A percentile compares a stretch with the other conserved stretches of the same genome.
These are phyloP conservation scores for Pocillopora verrucosa DNA, from an alignment of 64 coral and sea anemone genomes.

Conservation along the genomic window DNA sequence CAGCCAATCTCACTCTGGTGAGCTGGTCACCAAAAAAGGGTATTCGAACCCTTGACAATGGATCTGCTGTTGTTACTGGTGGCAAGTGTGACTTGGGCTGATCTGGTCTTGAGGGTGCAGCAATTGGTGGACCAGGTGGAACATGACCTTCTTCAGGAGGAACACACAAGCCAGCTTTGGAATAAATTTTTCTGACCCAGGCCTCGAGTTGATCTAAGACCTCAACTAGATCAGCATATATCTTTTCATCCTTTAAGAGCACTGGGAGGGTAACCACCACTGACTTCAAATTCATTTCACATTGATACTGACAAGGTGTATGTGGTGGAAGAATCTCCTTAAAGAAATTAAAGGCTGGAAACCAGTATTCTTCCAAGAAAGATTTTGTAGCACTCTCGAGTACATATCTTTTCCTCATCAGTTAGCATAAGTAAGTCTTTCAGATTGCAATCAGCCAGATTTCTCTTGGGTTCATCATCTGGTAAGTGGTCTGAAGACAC, in stretches of 20 bases:
- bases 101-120: constrained; percentile 42
- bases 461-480: constrained; percentile 46
- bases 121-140: constrained; percentile 12
- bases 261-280: constrained; percentile 46
- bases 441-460: constrained; percentile 20
- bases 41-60: constrained; percentile 28
- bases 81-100: constrained; percentile 40
- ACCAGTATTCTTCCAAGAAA: constrained; percentile 42
- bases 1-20: constrained; percentile 42
- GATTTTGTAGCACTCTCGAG: constrained; percentile 35
- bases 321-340: constrained; percentile 5
- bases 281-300: constrained; percentile 37
- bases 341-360: constrained; percentile 43
- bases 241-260: constrained; percentile 58
- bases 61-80: constrained; percentile 39
- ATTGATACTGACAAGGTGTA: constrained; percentile 30
- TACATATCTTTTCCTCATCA: constrained; percentile 28
- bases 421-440: constrained; percentile 12
- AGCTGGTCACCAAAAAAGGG: constrained; percentile 67
- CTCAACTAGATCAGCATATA: constrained; percentile 56
- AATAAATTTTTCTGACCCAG: constrained; percentile 34
- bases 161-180: constrained; percentile 17
- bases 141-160: neutral
- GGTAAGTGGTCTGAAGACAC: constrained; percentile 26
- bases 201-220: constrained; percentile 49